Percentiles rank a stretch among this genome's conserved stretches.
Conservation (phyloP, 2,113 vertebrate genomes). For the Aegotheles bennettii region DNA sequence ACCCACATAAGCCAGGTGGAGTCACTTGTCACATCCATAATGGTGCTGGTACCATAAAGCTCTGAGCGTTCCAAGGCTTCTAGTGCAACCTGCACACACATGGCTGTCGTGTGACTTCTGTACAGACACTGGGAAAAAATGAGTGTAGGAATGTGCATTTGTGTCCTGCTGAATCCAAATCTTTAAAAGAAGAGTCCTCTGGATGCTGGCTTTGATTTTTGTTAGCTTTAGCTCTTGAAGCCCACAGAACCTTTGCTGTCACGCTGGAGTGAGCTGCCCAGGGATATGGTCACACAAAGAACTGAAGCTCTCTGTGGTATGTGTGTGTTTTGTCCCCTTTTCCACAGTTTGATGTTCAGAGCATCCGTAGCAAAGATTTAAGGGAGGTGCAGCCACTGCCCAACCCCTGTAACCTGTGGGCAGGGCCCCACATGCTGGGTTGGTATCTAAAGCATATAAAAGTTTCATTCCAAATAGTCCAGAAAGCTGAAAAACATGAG, state of each 20-base stretch:
- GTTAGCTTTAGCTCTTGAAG: background rate
- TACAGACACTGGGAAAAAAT: background rate
- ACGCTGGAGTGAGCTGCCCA: accelerated
- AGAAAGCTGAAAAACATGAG: background rate
- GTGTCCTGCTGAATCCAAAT: background rate
- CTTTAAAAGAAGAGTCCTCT: background rate
- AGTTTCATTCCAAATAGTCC: background rate
- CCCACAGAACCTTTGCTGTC: background rate
- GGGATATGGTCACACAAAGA: background rate
- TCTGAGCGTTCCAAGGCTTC: background rate
- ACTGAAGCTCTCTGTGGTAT: background rate
- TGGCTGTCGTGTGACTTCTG: background rate
- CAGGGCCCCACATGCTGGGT: background rate
- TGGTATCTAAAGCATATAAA: background rate
- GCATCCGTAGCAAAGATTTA: background rate
- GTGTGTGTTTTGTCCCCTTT: background rate
- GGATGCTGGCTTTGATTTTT: background rate
- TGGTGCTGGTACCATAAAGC: background rate
- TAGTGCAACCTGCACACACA: accelerated
- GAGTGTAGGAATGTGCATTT: background rate
- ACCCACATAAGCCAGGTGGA: accelerated
- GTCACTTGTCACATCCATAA: background rate
- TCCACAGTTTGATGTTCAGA: background rate
- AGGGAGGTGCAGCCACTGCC: background rate
- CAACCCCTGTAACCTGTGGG: background rate